These are phyloP conservation scores for Stomorhina lunata DNA, from an alignment of 2,888 invertebrate genomes.

Conservation along the genomic window DNA sequence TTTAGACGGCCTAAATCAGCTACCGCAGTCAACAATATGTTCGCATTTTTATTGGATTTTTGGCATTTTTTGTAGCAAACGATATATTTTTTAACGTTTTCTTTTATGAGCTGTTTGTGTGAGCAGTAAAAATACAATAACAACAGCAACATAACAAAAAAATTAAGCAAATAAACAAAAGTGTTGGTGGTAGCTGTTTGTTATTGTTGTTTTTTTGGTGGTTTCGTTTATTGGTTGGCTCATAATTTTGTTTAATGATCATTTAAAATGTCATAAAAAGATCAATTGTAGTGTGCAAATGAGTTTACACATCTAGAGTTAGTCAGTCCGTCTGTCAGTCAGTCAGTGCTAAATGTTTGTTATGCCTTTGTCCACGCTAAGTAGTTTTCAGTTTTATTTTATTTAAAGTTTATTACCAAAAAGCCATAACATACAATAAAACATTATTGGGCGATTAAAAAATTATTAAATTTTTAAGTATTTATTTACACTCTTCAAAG, in stretches of 20 bases:
- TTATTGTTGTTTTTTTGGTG: not conserved
- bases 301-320: conserved; percentile 22
- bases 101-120: conserved; percentile 29
- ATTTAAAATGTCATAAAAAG: conserved; percentile 63
- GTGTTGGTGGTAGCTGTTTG: conserved; percentile 41
- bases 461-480: conserved; percentile 31
- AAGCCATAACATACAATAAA: not conserved
- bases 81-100: conserved; percentile 11
- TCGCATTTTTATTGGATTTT: conserved; percentile 69
- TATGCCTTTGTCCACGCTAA: too few relatives aligned
- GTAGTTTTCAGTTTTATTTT: not conserved
- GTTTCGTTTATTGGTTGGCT: conserved; percentile 46
- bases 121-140: not conserved
- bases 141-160: not conserved
- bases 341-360: too few relatives aligned
- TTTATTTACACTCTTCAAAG: conserved; percentile 7
- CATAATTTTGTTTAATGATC: conserved; percentile 66
- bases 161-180: not conserved
- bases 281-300: conserved; percentile 58
- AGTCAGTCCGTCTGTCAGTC: too few relatives aligned
- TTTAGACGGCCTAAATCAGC: conserved; percentile 21
- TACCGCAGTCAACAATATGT: conserved; percentile 66
- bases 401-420: conserved; percentile 18
- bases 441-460: conserved; percentile 22
- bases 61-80: not conserved